Evolutionary conservation across 2,888 invertebrate genomes (phyloP).

Genomic region (Hirtodrosophila histrioides): DNA sequence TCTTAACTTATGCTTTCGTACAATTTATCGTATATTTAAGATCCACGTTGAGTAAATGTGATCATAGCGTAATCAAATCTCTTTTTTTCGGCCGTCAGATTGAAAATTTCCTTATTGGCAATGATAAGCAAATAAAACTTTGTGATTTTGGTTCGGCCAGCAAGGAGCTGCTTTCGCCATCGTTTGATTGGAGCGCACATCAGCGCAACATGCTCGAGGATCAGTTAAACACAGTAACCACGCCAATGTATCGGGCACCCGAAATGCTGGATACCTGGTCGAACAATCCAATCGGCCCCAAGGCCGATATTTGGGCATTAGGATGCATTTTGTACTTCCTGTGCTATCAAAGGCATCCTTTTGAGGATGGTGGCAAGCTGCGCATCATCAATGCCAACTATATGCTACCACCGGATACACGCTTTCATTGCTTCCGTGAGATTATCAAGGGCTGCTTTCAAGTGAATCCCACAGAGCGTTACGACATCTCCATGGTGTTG

Average conservation of each 20-base stretch:
- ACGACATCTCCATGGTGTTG: slow-evolving; percentile 91
- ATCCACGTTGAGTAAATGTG: too few relatives aligned
- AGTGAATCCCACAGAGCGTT: slow-evolving; percentile 92
- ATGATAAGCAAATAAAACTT: slow-evolving; percentile 93
- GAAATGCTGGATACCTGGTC: slow-evolving; percentile 99
- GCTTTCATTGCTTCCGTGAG: slow-evolving; percentile 93
- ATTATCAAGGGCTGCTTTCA: slow-evolving; percentile 93
- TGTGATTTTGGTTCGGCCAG: slow-evolving; percentile 99
- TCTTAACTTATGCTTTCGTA: too few relatives aligned
- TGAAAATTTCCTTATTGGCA: slow-evolving; percentile 96
- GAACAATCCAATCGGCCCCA: slow-evolving; percentile 95
- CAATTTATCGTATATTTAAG: too few relatives aligned
- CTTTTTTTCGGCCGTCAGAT: slow-evolving; percentile 84
- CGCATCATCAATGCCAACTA: slow-evolving; percentile 98
- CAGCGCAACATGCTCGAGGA: slow-evolving; percentile 96
- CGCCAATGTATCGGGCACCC: slow-evolving; percentile 98
- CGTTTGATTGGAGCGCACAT: slow-evolving; percentile 95
- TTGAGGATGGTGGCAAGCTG: slow-evolving; percentile 97
- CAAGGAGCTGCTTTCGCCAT: slow-evolving; percentile 91
- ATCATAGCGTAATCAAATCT: neutral
- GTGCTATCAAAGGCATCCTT: slow-evolving; percentile 97
- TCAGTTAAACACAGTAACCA: slow-evolving; percentile 88
- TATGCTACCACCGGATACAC: slow-evolving; percentile 91
- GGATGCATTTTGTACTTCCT: slow-evolving; percentile 97
- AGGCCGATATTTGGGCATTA: slow-evolving; percentile 97